Conservation (phyloP, 2,797 vertebrate species). For the Etheostoma nigrum region DNA sequence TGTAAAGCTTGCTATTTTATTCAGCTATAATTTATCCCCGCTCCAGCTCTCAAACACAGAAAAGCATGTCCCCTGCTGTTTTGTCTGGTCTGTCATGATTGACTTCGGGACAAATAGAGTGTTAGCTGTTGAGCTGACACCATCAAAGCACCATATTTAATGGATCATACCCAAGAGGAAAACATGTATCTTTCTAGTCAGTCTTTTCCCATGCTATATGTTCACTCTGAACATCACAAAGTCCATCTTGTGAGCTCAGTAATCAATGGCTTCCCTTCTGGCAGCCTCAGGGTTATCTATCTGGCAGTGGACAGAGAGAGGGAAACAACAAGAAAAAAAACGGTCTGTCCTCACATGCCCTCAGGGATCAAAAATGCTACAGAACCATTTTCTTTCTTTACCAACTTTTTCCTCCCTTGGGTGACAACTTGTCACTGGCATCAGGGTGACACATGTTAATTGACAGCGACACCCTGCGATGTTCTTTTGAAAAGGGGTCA, state of each 20-base stretch:
- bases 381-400: constrained; percentile 58
- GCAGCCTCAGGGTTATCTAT: constrained; percentile 68
- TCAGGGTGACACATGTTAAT: constrained; percentile 75
- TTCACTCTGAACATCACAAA: constrained; percentile 67
- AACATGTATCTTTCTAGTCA: constrained; percentile 62
- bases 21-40: constrained; percentile 34
- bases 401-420: constrained; percentile 58
- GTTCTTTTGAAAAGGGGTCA: constrained; percentile 66
- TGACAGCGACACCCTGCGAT: constrained; percentile 63
- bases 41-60: constrained; percentile 19
- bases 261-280: constrained; percentile 75
- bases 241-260: constrained; percentile 75
- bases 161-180: constrained; percentile 62
- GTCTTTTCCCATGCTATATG: constrained; percentile 51
- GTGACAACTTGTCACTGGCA: constrained; percentile 65
- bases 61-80: constrained; percentile 28
- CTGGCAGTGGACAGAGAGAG: constrained; percentile 53
- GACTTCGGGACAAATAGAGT: constrained; percentile 54
- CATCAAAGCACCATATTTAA: constrained; percentile 65
- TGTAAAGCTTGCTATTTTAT: constrained; percentile 37
- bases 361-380: constrained; percentile 8
- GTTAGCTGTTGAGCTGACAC: constrained; percentile 35
- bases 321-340: constrained; percentile 51
- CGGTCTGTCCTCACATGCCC: constrained; percentile 12
- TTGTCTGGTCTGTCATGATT: constrained; percentile 47